Evolutionary conservation across 2,888 invertebrate genomes (phyloP), one percentile per base, ranked within the genome.

Genomic region (Galerucella nymphaeae): DNA sequence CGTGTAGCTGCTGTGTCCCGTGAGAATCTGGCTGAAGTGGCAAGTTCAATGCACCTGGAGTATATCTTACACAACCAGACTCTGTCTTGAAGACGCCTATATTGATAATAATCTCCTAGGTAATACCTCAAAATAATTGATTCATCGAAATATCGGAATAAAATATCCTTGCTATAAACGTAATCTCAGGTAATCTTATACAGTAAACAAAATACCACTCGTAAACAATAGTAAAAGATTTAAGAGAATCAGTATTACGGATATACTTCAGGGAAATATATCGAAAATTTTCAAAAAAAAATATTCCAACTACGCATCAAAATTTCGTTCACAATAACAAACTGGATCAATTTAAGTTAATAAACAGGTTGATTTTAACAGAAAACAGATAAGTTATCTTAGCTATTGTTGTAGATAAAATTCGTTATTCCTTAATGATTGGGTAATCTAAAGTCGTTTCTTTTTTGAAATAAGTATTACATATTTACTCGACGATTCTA

Each of bases 381-480:
- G n/a, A 16, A 10, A 42, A 62, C 42, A 67, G 72, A 73, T 73
- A 73, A 66, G 55, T 55, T 73, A 73, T 73, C 73, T 64, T 55
- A 67, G 69, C 66, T 72, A 70, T 74, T 76, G 72, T 74, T 70
- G 62, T 55, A 61, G 74, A 74, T 72, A 68, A 76, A 64, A 67
- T 71, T 71, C 57, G 73, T 70, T 63, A 73, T 71, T 72, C 66
- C 67, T 63, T 70, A 67, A 48, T 61, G 67, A 67, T 67, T 61
- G 67, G 61, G 61, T 67, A 67, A 67, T 67, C 30, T 59, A 38
- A n/a, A 61, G 11, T 66, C 48, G 38, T 38, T 38, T 66, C 18
- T 57, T 66, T 66, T 64, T 64, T 48, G 50, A 66, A 65, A 45
- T 55, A 48, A 13, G 30, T 41, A 42, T 58, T 58, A 66, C 58